Conservation (phyloP, 2,797 vertebrate genomes). For the Melopsittacus undulatus region DNA sequence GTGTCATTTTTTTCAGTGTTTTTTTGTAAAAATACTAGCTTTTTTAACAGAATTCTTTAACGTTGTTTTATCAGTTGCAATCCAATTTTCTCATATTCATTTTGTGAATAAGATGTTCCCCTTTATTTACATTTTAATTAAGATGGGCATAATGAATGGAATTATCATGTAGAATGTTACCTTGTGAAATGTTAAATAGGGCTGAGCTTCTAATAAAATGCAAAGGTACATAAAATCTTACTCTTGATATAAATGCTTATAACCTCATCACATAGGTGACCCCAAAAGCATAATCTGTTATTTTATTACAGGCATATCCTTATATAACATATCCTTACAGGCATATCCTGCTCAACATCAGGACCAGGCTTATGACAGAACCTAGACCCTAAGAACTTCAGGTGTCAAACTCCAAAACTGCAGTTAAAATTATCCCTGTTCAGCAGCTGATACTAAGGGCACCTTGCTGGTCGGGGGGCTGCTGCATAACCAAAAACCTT, state of each 20-base stretch:
- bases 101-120: background rate
- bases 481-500: background rate
- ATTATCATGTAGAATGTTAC: background rate
- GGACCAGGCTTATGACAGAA: background rate
- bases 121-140: background rate
- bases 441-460: background rate
- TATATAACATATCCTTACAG: no score
- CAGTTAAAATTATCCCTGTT: background rate
- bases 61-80: background rate
- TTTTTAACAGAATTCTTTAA: background rate
- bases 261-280: background rate
- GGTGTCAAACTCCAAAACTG: background rate
- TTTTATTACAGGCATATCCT: background rate
- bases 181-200: background rate
- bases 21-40: background rate
- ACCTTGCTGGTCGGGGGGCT: accelerated
- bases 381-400: background rate
- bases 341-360: background rate
- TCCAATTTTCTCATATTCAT: background rate
- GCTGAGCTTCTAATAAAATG: background rate
- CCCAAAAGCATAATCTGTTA: background rate
- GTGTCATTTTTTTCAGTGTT: background rate
- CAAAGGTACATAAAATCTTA: background rate
- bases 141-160: background rate
- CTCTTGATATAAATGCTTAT: background rate